Base-by-base conservation (phyloP, 2,888 invertebrate species). In the Onthophagus sagittarius region DNA sequence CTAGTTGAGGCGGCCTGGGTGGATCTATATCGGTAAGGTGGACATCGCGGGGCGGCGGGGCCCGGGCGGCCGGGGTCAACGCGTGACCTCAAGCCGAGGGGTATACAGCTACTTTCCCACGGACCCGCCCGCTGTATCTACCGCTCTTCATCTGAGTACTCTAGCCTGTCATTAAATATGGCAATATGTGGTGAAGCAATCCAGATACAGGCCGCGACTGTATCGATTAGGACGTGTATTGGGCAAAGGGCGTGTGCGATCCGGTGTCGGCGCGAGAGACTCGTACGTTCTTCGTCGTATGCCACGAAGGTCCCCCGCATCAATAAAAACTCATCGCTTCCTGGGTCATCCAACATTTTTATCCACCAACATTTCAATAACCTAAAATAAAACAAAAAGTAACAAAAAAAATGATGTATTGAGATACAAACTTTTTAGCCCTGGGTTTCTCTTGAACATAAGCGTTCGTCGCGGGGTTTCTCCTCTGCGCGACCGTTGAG, bases 81-180 rank as follows among this genome's bases (percentile, higher is more conserved):
- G 83, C 84, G 84, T 85, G 85, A 86, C 85, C 86, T 85, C 85
- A 84, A 84, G 85, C 84, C 84, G 84, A 85, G 85, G 85, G 85
- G 85, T 85, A 85, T 84, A 83, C 85, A 83, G 85, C 85, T 84
- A 86, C 86, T 85, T 85, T 85, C 86, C 85, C 86, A 86, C 85
- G 85, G 84, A 84, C 82, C 84, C 85, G 85, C 85, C 84, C 85
- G 85, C 85, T 82, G 84, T 85, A 85, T 85, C 85, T 84, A 83
- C 83, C 85, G 84, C 85, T 85, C 85, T 84, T 85, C 85, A 85
- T 85, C 85, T 84, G 83, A 81, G 73, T 77, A 76, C 83, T 83
- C 83, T 82, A 83, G 85, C 81, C 85, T 85, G 84, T 85, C 85
- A 85, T 85, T 85, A 85, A 85, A 85, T 85, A 85, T 85, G 84